phyloP scores from a whole-genome alignment of 92 coral and sea anemone genomes.

The Phenganax marumi region DNA sequence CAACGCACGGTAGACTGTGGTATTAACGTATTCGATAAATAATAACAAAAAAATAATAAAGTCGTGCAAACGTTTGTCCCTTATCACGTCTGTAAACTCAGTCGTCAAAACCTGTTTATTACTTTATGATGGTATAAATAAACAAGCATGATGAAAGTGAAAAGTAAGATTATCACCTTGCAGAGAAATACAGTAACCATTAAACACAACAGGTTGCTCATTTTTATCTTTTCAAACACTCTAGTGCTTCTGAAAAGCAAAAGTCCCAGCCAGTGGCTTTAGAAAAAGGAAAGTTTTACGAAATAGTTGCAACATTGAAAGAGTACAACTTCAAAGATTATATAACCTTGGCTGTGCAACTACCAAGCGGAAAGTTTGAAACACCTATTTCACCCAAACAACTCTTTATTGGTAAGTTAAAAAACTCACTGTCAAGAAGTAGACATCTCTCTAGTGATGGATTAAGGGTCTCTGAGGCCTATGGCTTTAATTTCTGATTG shows the following conservation, averaged over 20 bases:
- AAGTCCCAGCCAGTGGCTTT: background rate
- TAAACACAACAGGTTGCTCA: background rate
- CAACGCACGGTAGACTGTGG: no score
- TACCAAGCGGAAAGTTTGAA: constrained; percentile 11
- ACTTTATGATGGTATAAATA: no score
- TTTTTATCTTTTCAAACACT: background rate
- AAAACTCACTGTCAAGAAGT: no score
- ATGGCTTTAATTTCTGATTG: background rate
- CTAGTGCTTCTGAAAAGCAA: constrained; percentile 1
- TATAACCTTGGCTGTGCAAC: constrained; percentile 4
- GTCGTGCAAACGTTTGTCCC: no score
- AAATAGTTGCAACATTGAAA: constrained; percentile 20
- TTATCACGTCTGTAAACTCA: no score
- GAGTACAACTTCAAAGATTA: background rate
- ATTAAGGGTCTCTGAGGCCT: no score
- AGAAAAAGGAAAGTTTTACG: constrained; percentile 25
- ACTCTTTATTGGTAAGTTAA: constrained; percentile 26
- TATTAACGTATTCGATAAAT: no score
- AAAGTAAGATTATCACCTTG: no score
- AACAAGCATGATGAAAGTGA: no score
- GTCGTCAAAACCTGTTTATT: no score
- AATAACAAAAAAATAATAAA: no score
- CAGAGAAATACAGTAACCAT: background rate
- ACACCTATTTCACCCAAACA: constrained; percentile 13
- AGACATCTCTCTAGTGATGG: background rate